phyloP scores from a whole-genome alignment of 2,797 vertebrate species.

The Hydrocynus forskahlii region DNA sequence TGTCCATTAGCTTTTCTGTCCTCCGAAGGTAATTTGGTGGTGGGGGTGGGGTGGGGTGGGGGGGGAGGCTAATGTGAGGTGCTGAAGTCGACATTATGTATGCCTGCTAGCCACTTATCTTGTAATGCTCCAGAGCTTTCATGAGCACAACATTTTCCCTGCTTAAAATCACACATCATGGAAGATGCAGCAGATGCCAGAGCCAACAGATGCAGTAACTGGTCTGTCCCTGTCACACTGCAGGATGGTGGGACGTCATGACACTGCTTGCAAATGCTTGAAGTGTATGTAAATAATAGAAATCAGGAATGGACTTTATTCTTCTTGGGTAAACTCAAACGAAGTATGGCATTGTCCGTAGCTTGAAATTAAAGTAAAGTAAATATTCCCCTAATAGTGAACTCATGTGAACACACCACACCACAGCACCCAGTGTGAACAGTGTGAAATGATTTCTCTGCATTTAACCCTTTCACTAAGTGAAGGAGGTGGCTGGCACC shows the following conservation, averaged over 20 bases:
- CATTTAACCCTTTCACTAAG: too few species aligned
- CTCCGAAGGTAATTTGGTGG: slow-evolving; percentile 40
- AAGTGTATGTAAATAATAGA: too few species aligned
- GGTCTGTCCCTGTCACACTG: not conserved
- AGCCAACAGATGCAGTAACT: slow-evolving; percentile 12
- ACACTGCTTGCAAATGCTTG: too few species aligned
- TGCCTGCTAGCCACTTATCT: slow-evolving; percentile 46
- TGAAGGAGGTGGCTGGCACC: too few species aligned
- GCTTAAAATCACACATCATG: slow-evolving; percentile 19
- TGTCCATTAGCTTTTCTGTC: slow-evolving; percentile 45
- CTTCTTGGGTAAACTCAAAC: too few species aligned
- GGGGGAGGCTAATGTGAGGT: slow-evolving; percentile 40
- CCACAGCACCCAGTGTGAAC: too few species aligned
- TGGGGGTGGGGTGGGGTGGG: too few species aligned
- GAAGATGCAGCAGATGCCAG: not conserved
- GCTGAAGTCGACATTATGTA: slow-evolving; percentile 44
- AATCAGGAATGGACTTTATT: not conserved
- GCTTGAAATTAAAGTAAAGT: too few species aligned
- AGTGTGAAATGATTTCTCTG: too few species aligned
- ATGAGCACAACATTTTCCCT: slow-evolving; percentile 29
- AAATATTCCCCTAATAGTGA: too few species aligned
- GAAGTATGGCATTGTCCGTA: too few species aligned
- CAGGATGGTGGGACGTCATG: not conserved
- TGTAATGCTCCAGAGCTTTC: slow-evolving; percentile 38
- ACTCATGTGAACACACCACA: too few species aligned